Base-by-base conservation (phyloP, 2,797 vertebrate genomes). In the Simalia tracyae region DNA sequence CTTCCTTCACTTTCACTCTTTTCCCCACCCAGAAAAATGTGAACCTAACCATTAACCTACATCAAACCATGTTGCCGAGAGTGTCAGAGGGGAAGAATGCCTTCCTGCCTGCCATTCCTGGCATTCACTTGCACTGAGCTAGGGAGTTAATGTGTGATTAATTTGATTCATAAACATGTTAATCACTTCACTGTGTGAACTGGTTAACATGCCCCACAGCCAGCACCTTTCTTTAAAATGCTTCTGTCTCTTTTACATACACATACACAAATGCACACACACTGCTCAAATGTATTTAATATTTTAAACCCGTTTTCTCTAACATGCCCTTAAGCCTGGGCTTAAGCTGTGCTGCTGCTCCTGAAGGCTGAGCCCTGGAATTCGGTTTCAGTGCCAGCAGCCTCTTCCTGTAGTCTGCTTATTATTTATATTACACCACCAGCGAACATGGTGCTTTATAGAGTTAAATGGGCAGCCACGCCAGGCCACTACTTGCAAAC, bases 101-200 rank as follows among this genome's bases (percentile, higher is more conserved):
- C 94, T 56, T 94, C 94, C 94, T 84, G 81, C 96, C 95, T 95
- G 96, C 94, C 61, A 59, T 96, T 96, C 97, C 97, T 97, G 97
- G 97, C 96, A 97, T 97, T 97, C 96, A 96, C 96, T 96, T 96
- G 96, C 96, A 95, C 94, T 94, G 96, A 95, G 95, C 97, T 89
- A 95, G 95, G 93, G 96, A 97, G 96, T 97, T 98, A 97, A 97
- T 97, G 97, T 95, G 96, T 97, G 97, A 98, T 98, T 98, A 98
- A 98, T 98, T 98, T 98, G 98, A 98, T 98, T 98, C 98, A 98
- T 98, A 98, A 98, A 98, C 97, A 98, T 97, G 97, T 98, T 98
- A 98, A 98, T 98, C 97, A 96, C 97, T 97, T 97, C 97, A 97
- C 97, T 98, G 97, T 98, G 97, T 96, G 97, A 97, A 97, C 97